Evolutionary conservation across 2,797 vertebrate genomes (phyloP).

Genomic region (Rhinatrema bivittatum): DNA sequence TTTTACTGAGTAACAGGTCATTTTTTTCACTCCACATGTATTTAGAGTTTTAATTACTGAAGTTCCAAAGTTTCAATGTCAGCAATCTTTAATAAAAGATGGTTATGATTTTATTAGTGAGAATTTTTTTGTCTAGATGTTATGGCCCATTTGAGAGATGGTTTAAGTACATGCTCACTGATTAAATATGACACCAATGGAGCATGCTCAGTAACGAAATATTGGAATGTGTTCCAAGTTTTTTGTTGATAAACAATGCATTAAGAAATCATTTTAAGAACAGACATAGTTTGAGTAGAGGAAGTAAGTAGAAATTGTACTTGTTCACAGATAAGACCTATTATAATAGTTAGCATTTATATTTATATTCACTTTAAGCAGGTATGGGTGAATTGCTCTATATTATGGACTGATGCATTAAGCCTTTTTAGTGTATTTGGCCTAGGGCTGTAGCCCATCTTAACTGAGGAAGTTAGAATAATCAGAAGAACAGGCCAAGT

Average conservation of each 20-base stretch:
- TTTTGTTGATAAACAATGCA: not conserved
- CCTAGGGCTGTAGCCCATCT: too few species aligned
- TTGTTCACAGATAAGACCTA: too few species aligned
- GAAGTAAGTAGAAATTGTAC: too few species aligned
- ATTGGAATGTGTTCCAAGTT: conserved; percentile 5
- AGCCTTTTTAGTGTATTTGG: too few species aligned
- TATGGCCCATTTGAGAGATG: conserved; percentile 18
- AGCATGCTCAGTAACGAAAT: conserved; percentile 9
- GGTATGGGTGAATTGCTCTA: too few species aligned
- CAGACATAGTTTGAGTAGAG: too few species aligned
- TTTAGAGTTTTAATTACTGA: not conserved
- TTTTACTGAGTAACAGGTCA: too few species aligned
- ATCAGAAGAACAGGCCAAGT: too few species aligned
- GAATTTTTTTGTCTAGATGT: conserved; percentile 9
- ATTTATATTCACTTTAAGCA: too few species aligned
- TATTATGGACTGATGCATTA: too few species aligned
- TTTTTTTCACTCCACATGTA: not conserved
- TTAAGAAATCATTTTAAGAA: not conserved
- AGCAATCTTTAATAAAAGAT: conserved; percentile 16
- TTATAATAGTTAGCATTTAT: too few species aligned
- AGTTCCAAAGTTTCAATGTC: conserved; percentile 5
- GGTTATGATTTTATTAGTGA: conserved; percentile 16
- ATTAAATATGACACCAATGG: conserved; percentile 11
- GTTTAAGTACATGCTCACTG: not conserved
- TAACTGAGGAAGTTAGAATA: too few species aligned